phyloP scores from a whole-genome alignment of 2,797 vertebrate genomes.

The Synanceia verrucosa region DNA sequence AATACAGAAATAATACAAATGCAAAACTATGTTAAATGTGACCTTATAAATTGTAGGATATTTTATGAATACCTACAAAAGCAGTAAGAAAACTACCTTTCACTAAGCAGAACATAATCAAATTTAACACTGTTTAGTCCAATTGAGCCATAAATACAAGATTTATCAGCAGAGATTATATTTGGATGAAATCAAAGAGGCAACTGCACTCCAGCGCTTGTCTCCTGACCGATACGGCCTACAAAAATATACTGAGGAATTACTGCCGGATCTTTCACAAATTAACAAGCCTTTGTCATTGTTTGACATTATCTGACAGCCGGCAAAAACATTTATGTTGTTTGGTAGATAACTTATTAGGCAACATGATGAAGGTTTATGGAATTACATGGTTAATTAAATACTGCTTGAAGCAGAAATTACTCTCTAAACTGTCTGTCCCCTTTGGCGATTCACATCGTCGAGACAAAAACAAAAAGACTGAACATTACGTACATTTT shows the following conservation, averaged over 20 bases:
- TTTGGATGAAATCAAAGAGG: constrained; percentile 22
- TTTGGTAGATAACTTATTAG: constrained; percentile 58
- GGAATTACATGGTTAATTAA: constrained; percentile 64
- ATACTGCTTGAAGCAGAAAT: constrained; percentile 45
- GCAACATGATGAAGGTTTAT: constrained; percentile 46
- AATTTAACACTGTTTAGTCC: neutral
- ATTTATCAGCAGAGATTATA: constrained; percentile 21
- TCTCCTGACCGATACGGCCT: constrained; percentile 7
- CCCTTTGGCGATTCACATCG: constrained; percentile 25
- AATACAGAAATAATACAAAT: neutral
- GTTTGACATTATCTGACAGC: constrained; percentile 43
- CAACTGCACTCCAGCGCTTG: neutral
- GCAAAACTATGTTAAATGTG: neutral
- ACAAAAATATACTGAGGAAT: constrained; percentile 20
- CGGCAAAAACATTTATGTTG: constrained; percentile 34
- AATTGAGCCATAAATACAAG: constrained; percentile 13
- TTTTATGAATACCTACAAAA: neutral
- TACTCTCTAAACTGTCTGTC: constrained; percentile 45
- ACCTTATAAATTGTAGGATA: neutral
- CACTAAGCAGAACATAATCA: neutral
- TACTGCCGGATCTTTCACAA: constrained; percentile 2
- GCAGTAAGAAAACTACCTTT: neutral
- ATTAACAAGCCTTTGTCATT: constrained; percentile 14
- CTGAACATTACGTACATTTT: constrained; percentile 1
- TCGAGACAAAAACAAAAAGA: constrained; percentile 8